Base-by-base conservation (phyloP, 2,888 invertebrate genomes). In the Eupithecia insigniata region DNA sequence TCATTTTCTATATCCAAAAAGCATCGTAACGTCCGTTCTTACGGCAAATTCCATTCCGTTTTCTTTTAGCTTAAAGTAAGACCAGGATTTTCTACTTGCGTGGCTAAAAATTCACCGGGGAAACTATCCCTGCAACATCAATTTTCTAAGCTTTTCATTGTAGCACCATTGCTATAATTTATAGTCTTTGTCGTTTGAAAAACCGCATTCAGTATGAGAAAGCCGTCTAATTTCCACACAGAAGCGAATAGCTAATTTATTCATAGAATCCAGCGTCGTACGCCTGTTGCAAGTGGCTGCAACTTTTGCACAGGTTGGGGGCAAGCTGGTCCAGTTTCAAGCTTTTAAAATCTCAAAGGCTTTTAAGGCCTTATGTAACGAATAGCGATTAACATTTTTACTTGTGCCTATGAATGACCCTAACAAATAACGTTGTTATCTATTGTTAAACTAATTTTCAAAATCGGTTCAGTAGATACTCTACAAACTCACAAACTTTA, bases 201-300 rank as follows among this genome's bases (percentile, higher is more conserved):
- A 68, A 69, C 71, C 55, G 55, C 68, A 69, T 69, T 66, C 68
- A 66, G 36, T 66, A 69, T 83, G 81, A 80, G 80, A 78, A 80
- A 82, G 84, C 81, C 80, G 80, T 76, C 80, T 80, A 82, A 85
- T 85, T 85, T 83, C 82, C 81, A 82, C 84, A 82, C 76, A 81
- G 81, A 76, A 78, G 79, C 73, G 74, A 55, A 58, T 69, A 75
- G 43, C 80, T 84, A 89, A 89, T 89, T 86, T 87, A 88, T 88
- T 87, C 88, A 88, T 88, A 86, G 88, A 85, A 79, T 82, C 81
- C 80, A 79, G 79, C 84, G 83, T 84, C 81, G 78, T 74, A 75
- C 77, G 68, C 70, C 55, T 55, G 55, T 55, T 55, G 55, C 26
- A 55, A 79, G 75, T 77, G 76, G 58, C 51, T 28, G 74, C 66